These are phyloP conservation scores for Drosophila burlai DNA, from an alignment of 1,140 invertebrate species.

Conservation along the genomic window DNA sequence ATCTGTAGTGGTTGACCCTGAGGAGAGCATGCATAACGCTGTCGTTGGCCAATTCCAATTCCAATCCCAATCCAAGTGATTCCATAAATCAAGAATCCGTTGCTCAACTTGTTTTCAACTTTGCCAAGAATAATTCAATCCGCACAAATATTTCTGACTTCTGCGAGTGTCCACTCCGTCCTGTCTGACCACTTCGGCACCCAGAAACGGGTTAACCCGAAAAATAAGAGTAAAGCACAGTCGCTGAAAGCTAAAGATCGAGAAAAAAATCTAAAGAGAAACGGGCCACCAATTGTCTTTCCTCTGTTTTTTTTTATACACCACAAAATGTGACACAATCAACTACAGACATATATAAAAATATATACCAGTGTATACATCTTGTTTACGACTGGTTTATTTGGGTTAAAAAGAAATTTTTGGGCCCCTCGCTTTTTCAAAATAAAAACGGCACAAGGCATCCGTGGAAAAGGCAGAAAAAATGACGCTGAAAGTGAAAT, in stretches of 20 bases:
- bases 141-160: slow-evolving; percentile 44
- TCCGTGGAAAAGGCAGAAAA: slow-evolving; percentile 41
- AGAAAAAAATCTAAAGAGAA: slow-evolving; percentile 33
- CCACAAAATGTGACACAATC: slow-evolving; percentile 15
- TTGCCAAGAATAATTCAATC: slow-evolving; percentile 44
- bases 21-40: slow-evolving; percentile 39
- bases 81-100: slow-evolving; percentile 74
- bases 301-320: background rate
- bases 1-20: slow-evolving; percentile 39
- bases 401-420: slow-evolving; percentile 80
- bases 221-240: slow-evolving; percentile 40
- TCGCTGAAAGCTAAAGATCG: background rate
- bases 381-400: slow-evolving; percentile 73
- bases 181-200: slow-evolving; percentile 58
- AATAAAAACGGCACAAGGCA: slow-evolving; percentile 64
- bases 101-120: slow-evolving; percentile 62
- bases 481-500: slow-evolving; percentile 74
- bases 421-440: slow-evolving; percentile 7
- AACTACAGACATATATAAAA: slow-evolving; percentile 22
- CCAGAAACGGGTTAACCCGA: slow-evolving; percentile 71
- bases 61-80: slow-evolving; percentile 35
- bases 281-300: slow-evolving; percentile 42
- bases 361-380: slow-evolving; percentile 15
- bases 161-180: slow-evolving; percentile 48
- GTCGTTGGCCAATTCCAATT: slow-evolving; percentile 39